phyloP scores from a whole-genome alignment of 2,113 vertebrate genomes.

The Pao palembangensis region DNA sequence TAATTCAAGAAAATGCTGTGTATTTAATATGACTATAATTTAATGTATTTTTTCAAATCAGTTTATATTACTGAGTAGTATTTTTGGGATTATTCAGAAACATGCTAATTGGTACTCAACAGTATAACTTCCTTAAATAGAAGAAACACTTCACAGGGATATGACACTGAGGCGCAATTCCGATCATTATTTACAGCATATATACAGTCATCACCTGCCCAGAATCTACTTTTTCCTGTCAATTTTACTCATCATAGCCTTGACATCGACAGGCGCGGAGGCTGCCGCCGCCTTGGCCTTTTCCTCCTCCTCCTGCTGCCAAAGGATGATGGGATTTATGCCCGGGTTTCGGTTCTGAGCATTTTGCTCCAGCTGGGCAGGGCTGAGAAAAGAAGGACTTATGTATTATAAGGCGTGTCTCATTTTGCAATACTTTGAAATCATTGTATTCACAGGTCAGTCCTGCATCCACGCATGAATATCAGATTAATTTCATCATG shows the following conservation, averaged over 20 bases:
- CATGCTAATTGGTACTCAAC: background rate
- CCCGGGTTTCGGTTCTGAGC: constrained; percentile 78
- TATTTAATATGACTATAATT: background rate
- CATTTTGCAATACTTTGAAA: background rate
- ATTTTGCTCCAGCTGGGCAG: constrained; percentile 79
- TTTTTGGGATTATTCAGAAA: background rate
- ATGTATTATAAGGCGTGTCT: background rate
- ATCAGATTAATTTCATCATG: background rate
- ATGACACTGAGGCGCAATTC: too few relatives aligned
- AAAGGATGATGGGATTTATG: constrained; percentile 84
- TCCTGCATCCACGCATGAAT: background rate
- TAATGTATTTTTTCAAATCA: background rate
- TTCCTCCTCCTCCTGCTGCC: constrained; percentile 87
- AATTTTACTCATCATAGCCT: constrained; percentile 96
- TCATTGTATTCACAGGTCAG: background rate
- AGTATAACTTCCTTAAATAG: too few relatives aligned
- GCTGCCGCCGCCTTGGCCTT: constrained; percentile 80
- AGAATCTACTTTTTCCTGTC: constrained; percentile 79
- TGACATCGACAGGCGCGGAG: constrained; percentile 83
- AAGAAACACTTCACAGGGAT: too few relatives aligned
- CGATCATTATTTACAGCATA: too few relatives aligned
- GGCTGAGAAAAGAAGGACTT: constrained; percentile 44
- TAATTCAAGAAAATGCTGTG: too few relatives aligned
- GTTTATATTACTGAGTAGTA: too few relatives aligned
- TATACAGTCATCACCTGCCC: too few relatives aligned